Conservation (phyloP, 2,888 invertebrate species). For the Platynereis dumerilii region DNA sequence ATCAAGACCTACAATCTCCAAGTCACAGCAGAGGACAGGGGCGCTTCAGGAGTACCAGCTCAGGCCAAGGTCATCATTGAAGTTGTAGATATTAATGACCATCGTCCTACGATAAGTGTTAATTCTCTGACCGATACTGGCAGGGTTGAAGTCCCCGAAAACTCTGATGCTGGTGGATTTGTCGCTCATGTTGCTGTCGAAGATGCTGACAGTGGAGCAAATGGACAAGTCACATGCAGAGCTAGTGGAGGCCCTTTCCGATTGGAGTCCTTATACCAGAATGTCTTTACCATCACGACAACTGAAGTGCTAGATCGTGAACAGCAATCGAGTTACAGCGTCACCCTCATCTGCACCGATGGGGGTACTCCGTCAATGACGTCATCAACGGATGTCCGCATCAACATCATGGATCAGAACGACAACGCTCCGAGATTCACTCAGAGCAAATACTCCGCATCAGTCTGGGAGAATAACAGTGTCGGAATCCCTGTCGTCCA, state of each 20-base stretch:
- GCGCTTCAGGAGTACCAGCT: conserved; percentile 13
- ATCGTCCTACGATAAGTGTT: conserved; percentile 8
- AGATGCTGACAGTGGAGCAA: conserved; percentile 22
- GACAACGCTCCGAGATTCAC: conserved; percentile 18
- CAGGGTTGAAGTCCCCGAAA: conserved; percentile 28
- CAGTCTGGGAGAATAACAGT: conserved; percentile 13
- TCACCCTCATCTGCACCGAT: conserved; percentile 14
- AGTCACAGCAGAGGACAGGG: conserved; percentile 20
- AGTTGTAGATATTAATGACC: conserved; percentile 21
- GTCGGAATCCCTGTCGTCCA: conserved; percentile 7
- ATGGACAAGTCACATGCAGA: conserved; percentile 17
- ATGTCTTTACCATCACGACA: conserved; percentile 20
- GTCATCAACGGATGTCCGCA: conserved; percentile 8
- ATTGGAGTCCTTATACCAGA: conserved; percentile 7
- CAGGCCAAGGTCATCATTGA: conserved; percentile 19
- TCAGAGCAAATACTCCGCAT: conserved; percentile 10
- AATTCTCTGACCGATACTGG: conserved; percentile 16
- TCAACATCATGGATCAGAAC: conserved; percentile 19
- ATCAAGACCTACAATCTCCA: conserved; percentile 16
- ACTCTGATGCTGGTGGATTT: conserved; percentile 22
- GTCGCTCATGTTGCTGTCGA: conserved; percentile 22
- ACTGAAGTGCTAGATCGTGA: conserved; percentile 20
- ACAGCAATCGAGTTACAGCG: conserved; percentile 6
- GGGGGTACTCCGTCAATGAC: conserved; percentile 8
- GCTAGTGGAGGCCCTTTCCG: conserved; percentile 15